Evolutionary conservation across 2,888 invertebrate species (phyloP).

Genomic region (Caenorhabditis auriculariae): DNA sequence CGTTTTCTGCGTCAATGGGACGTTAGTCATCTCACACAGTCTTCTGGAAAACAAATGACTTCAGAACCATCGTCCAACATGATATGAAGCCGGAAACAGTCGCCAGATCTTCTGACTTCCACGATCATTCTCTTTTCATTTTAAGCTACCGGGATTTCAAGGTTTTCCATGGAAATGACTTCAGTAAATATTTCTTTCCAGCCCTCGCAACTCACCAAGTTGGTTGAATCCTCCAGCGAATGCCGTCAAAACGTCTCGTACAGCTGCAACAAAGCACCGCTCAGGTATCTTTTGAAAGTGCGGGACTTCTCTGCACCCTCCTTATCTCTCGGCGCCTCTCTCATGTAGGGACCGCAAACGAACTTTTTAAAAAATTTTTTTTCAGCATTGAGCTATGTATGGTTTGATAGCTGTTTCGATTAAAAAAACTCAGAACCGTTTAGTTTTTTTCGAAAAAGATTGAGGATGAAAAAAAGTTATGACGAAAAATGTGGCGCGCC

Average conservation of each 20-base stretch:
- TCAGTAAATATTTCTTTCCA: not conserved
- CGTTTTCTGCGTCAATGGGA: constrained; percentile 37
- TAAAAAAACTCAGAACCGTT: no score
- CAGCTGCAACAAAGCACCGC: constrained; percentile 44
- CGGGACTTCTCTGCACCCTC: no score
- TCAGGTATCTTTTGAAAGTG: constrained; percentile 25
- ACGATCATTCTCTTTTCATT: constrained; percentile 32
- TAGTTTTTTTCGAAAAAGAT: no score
- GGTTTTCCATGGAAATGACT: no score
- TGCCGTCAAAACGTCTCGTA: constrained; percentile 44
- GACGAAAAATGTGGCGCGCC: no score
- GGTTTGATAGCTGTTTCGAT: no score
- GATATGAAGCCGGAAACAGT: constrained; percentile 43
- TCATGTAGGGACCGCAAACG: no score
- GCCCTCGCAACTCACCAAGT: constrained; percentile 28
- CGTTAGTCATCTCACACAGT: constrained; percentile 7
- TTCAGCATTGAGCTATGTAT: no score
- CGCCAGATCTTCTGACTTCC: constrained; percentile 26
- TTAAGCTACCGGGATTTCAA: constrained; percentile 44
- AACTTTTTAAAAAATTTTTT: no score
- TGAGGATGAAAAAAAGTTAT: no score
- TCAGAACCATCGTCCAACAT: constrained; percentile 44
- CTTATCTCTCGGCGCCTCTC: no score
- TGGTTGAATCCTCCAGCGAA: constrained; percentile 26
- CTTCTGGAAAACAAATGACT: not conserved